These are phyloP conservation scores for Drosophila lutescens DNA, from an alignment of 2,888 invertebrate genomes.

Conservation along the genomic window DNA sequence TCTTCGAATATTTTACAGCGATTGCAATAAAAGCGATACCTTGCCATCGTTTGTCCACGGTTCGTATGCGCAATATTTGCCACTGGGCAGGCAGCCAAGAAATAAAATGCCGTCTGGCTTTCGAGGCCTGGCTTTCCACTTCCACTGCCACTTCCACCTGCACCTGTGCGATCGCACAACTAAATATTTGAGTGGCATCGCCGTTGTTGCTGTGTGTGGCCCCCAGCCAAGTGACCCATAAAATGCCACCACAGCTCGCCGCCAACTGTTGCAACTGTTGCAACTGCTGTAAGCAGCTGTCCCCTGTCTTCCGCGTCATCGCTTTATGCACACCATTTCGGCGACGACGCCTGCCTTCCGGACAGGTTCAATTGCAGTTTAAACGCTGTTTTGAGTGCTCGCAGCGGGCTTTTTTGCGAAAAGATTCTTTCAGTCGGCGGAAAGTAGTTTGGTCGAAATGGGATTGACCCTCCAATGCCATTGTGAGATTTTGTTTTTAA, in stretches of 20 bases:
- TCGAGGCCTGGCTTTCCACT: not conserved
- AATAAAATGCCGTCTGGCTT: conserved; percentile 33
- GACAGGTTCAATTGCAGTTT: conserved; percentile 49
- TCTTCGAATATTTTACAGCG: conserved; percentile 39
- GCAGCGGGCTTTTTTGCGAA: conserved; percentile 15
- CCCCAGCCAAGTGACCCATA: conserved; percentile 47
- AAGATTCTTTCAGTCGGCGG: not conserved
- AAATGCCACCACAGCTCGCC: conserved; percentile 38
- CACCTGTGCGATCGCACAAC: conserved; percentile 13
- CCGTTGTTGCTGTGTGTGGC: conserved; percentile 33
- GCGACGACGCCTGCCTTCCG: conserved; percentile 4
- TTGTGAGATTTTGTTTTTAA: not conserved
- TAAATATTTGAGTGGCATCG: conserved; percentile 43
- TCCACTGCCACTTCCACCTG: not conserved
- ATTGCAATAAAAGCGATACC: conserved; percentile 46
- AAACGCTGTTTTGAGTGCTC: conserved; percentile 27
- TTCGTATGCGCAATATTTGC: conserved; percentile 65
- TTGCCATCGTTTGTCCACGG: conserved; percentile 45
- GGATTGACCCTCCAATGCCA: not conserved
- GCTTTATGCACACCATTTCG: conserved; percentile 35
- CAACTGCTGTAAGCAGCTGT: conserved; percentile 14
- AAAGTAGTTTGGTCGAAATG: not conserved
- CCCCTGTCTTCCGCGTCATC: conserved; percentile 15
- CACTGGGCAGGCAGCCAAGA: conserved; percentile 41
- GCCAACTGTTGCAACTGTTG: conserved; percentile 50